Conservation (phyloP, 1,140 invertebrate species). For the Aphelenchoides avenae region DNA sequence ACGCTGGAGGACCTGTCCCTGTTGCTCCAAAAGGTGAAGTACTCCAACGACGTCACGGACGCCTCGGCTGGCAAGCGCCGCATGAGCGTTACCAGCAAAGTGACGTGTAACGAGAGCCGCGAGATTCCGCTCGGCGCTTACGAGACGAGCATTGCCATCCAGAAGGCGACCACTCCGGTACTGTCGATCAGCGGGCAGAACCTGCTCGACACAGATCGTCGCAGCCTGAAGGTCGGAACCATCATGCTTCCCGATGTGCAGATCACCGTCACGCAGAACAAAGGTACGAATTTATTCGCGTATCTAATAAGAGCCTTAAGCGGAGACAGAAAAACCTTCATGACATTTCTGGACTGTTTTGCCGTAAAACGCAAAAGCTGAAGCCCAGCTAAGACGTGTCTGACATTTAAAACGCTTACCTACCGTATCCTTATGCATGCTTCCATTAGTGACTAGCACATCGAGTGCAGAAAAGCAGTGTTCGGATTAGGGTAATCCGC, state of each 20-base stretch:
- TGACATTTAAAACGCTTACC: no score
- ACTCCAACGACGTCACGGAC: slow-evolving; percentile 31
- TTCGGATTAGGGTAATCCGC: no score
- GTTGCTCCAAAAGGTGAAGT: slow-evolving; percentile 48
- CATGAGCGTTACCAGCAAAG: slow-evolving; percentile 27
- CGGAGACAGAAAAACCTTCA: no score
- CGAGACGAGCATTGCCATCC: slow-evolving; percentile 35
- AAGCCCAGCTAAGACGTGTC: no score
- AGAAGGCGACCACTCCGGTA: slow-evolving; percentile 26
- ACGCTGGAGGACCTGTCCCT: slow-evolving; percentile 34
- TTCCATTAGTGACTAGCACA: no score
- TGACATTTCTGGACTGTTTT: no score
- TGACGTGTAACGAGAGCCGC: slow-evolving; percentile 35
- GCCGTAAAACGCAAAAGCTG: no score
- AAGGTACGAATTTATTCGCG: slow-evolving; percentile 1
- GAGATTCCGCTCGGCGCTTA: slow-evolving; percentile 29
- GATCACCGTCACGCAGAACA: slow-evolving; percentile 46
- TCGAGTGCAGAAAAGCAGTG: no score
- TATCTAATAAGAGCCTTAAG: no score
- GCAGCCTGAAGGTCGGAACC: slow-evolving; percentile 45
- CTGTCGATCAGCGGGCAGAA: slow-evolving; percentile 48
- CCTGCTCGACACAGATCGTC: slow-evolving; percentile 37
- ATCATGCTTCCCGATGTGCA: slow-evolving; percentile 52
- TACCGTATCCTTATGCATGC: no score
- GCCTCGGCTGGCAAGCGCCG: slow-evolving; percentile 33